Conservation (phyloP, 2,888 invertebrate genomes). For the Oligia fasciuncula region DNA sequence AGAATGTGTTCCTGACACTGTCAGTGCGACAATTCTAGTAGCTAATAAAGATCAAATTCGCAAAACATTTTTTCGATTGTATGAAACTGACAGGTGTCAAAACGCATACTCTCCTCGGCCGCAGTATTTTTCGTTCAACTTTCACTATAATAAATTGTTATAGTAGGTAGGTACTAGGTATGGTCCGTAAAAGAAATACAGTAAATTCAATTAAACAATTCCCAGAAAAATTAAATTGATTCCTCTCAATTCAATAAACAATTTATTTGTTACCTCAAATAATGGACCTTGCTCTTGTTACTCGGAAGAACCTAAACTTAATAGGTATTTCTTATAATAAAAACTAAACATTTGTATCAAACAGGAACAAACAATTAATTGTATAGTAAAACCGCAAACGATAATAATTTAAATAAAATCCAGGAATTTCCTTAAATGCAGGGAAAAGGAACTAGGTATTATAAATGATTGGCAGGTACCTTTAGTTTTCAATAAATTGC, state of each 20-base stretch:
- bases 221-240: neutral
- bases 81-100: no score
- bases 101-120: no score
- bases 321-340: neutral
- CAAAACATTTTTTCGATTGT: no score
- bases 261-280: constrained; percentile 6
- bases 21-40: no score
- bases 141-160: neutral
- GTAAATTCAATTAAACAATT: neutral
- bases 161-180: neutral
- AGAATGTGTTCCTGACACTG: no score
- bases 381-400: constrained; percentile 28
- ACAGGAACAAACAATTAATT: neutral
- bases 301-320: neutral
- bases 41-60: no score
- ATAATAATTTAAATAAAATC: neutral
- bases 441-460: neutral
- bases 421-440: constrained; percentile 3
- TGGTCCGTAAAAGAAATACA: neutral
- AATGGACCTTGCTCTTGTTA: constrained; percentile 17
- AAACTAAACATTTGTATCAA: constrained; percentile 1
- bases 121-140: no score
- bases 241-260: constrained; percentile 24
- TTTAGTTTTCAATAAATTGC: neutral
- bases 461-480: neutral